Percentiles rank a stretch among this genome's conserved stretches.
Evolutionary conservation across 2,797 vertebrate species (phyloP).

Genomic region (Danio albolineatus): DNA sequence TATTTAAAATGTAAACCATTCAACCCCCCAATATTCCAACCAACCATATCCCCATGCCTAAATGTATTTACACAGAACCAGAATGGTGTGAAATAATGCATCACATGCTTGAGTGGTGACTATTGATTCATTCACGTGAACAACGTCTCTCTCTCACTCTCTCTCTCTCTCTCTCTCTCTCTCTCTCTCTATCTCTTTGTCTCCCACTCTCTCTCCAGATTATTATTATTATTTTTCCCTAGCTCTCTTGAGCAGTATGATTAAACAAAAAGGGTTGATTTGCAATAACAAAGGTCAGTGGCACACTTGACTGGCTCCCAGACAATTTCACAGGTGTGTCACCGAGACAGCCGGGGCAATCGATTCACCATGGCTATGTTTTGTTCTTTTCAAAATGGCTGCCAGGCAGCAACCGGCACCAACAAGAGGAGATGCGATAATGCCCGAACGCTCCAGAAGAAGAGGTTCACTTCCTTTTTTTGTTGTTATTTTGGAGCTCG

Average conservation of each 20-base stretch:
- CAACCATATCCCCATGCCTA: background rate
- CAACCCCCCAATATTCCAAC: no score
- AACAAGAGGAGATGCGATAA: constrained; percentile 65
- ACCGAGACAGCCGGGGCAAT: constrained; percentile 42
- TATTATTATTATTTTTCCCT: constrained; percentile 63
- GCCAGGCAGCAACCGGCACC: constrained; percentile 47
- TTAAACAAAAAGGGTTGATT: constrained; percentile 80
- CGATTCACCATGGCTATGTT: constrained; percentile 47
- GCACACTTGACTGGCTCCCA: constrained; percentile 69
- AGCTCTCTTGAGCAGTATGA: constrained; percentile 70
- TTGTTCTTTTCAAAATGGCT: constrained; percentile 33
- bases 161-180: background rate
- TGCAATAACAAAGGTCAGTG: constrained; percentile 77
- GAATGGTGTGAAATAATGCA: constrained; percentile 3
- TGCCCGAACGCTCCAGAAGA: constrained; percentile 69
- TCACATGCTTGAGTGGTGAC: background rate
- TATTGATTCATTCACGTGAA: constrained; percentile 9
- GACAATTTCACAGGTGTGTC: constrained; percentile 53
- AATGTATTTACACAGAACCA: constrained; percentile 22
- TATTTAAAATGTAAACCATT: no score
- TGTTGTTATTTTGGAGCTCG: constrained; percentile 64
- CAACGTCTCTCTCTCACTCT: background rate
- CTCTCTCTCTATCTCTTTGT: constrained; percentile 57
- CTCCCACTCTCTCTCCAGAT: constrained; percentile 27
- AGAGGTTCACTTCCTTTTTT: constrained; percentile 58